Conservation (phyloP, 2,797 vertebrate species). For the Megaceryle alcyon region DNA sequence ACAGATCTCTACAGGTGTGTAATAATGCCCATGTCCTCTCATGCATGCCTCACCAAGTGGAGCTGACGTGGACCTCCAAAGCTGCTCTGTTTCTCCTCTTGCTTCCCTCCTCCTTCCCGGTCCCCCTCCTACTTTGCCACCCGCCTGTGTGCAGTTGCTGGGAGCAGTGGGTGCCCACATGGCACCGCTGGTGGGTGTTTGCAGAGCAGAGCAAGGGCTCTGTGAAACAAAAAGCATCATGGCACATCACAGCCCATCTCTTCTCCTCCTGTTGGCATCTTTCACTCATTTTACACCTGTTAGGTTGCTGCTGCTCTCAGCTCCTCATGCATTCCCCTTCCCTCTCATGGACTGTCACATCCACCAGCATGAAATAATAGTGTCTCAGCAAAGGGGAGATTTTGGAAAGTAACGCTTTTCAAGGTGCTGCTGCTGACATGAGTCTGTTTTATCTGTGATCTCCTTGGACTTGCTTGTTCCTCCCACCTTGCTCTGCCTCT, state of each 20-base stretch:
- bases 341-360: not conserved
- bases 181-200: not conserved
- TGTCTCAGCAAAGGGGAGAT: not conserved
- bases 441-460: not conserved
- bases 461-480: not conserved
- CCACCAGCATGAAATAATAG: not conserved
- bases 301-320: not conserved
- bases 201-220: not conserved
- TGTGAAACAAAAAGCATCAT: not conserved
- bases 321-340: not conserved
- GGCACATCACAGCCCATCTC: not conserved
- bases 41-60: rapidly evolving
- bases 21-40: not conserved
- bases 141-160: not conserved
- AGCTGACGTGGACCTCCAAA: too few relatives aligned
- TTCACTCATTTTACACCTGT: conserved; percentile 16
- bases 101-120: not conserved
- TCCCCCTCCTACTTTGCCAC: not conserved
- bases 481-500: not conserved
- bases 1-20: not conserved
- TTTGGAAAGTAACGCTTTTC: not conserved
- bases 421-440: not conserved
- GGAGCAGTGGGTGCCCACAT: not conserved
- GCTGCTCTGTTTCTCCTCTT: not conserved
- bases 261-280: rapidly evolving